These are phyloP conservation scores for Lepidochitona cinerea DNA, from an alignment of 2,888 invertebrate genomes.

Conservation along the genomic window DNA sequence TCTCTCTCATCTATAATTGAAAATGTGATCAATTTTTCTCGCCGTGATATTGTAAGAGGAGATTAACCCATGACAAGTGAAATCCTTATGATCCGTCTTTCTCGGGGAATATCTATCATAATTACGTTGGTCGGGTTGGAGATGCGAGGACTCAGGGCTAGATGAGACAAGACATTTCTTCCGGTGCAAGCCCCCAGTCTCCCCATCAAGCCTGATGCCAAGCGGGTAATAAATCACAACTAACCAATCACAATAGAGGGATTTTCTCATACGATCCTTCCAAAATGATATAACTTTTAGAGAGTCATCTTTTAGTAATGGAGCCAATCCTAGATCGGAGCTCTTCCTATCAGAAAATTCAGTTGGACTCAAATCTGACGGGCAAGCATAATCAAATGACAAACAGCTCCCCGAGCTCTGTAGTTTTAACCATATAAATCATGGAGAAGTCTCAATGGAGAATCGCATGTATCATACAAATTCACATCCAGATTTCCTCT, in stretches of 20 bases:
- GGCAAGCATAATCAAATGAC: not conserved
- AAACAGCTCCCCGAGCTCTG: not conserved
- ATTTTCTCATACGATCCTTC: not conserved
- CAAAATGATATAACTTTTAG: not conserved
- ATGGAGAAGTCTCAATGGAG: no score
- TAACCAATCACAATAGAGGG: not conserved
- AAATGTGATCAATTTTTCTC: constrained; percentile 7
- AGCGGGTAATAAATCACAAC: not conserved
- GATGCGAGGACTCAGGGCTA: not conserved
- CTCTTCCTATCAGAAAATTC: not conserved
- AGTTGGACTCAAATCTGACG: not conserved
- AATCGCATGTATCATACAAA: no score
- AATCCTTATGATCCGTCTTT: not conserved
- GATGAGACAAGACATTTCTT: not conserved
- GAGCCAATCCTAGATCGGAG: not conserved
- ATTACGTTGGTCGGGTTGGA: not conserved
- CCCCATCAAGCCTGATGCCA: not conserved
- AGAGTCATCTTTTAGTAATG: not conserved
- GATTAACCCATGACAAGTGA: not conserved
- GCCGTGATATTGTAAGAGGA: constrained; percentile 5
- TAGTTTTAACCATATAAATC: not conserved
- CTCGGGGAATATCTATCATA: not conserved
- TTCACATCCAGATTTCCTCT: no score
- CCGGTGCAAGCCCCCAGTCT: not conserved
- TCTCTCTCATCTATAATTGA: constrained; percentile 1